phyloP scores from a whole-genome alignment of 2,888 invertebrate species.

The Polyommatus icarus region DNA sequence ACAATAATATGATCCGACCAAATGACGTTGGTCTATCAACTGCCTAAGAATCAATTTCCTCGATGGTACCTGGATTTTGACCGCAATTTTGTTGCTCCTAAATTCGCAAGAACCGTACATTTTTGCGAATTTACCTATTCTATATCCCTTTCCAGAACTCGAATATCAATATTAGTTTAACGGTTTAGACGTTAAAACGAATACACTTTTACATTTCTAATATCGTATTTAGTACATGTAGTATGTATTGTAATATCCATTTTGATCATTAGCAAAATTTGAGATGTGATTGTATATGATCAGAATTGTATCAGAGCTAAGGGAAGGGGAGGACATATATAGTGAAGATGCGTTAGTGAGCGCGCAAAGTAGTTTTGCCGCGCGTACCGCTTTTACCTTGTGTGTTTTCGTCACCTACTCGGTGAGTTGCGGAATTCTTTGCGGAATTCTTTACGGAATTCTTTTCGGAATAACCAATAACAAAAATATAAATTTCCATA shows the following conservation, averaged over 20 bases:
- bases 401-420: neutral
- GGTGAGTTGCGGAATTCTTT: conserved; percentile 21
- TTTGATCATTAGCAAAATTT: neutral
- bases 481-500: no score
- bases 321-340: conserved; percentile 62
- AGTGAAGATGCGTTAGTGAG: conserved; percentile 55
- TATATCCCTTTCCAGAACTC: no score
- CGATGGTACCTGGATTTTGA: no score
- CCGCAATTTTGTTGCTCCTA: no score
- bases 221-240: neutral
- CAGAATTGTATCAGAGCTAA: conserved; percentile 32
- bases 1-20: no score
- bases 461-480: neutral
- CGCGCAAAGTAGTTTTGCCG: conserved; percentile 51
- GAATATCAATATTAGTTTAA: no score
- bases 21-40: no score
- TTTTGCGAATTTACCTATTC: no score
- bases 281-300: conserved; percentile 29
- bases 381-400: conserved; percentile 42
- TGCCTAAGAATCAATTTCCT: no score
- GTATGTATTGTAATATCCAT: neutral
- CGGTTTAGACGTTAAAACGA: no score
- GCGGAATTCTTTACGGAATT: neutral
- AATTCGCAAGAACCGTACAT: no score
- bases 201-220: no score